Conservation (phyloP, 1,140 invertebrate species). For the Brachionus asplanchnoidis region DNA sequence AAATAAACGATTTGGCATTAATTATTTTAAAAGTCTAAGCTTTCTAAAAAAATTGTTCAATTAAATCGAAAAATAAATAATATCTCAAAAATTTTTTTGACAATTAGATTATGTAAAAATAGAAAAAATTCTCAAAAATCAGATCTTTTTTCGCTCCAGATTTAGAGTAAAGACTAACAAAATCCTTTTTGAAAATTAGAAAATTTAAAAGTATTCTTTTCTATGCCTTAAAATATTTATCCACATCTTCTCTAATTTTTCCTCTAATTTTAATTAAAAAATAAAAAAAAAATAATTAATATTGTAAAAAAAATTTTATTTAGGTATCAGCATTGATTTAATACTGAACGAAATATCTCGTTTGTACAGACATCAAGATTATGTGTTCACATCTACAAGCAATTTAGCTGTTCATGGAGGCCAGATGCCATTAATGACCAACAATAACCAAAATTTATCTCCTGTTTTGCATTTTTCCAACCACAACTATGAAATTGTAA, state of each 20-base stretch:
- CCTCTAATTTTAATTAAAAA: neutral
- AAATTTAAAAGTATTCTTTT: too few relatives aligned
- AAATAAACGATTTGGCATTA: too few relatives aligned
- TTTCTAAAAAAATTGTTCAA: too few relatives aligned
- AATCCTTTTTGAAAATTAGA: too few relatives aligned
- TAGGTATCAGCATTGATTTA: neutral
- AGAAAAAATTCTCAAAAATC: too few relatives aligned
- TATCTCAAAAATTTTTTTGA: too few relatives aligned
- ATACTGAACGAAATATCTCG: constrained; percentile 27
- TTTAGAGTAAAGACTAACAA: too few relatives aligned
- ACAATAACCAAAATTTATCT: constrained; percentile 14
- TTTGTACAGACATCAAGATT: constrained; percentile 26
- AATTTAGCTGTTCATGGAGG: neutral
- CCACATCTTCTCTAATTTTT: neutral
- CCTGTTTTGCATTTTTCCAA: neutral
- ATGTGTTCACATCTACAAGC: constrained; percentile 15
- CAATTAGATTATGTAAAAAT: too few relatives aligned
- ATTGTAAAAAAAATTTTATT: neutral
- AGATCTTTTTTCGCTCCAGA: too few relatives aligned
- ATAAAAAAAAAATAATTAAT: too few relatives aligned
- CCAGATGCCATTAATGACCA: constrained; percentile 1
- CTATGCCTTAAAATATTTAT: neutral
- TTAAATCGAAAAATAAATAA: too few relatives aligned
- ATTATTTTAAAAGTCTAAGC: too few relatives aligned
- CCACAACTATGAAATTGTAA: constrained; percentile 3